These are phyloP conservation scores for Seira sanloemensis DNA, from an alignment of 2,888 invertebrate genomes.

Conservation along the genomic window DNA sequence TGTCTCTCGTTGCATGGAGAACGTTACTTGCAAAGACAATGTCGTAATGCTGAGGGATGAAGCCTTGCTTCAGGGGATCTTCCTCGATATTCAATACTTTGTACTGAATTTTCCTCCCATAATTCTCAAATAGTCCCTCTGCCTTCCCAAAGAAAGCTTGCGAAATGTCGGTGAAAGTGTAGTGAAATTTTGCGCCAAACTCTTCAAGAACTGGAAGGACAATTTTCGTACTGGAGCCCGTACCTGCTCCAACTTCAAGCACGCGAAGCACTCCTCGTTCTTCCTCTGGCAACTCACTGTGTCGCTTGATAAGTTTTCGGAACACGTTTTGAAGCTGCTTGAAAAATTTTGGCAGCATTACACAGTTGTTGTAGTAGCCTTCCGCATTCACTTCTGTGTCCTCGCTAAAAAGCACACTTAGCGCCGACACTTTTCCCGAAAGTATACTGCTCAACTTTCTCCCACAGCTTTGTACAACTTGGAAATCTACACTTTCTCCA, in stretches of 20 bases:
- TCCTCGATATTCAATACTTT: constrained; percentile 60
- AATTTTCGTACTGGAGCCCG: constrained; percentile 45
- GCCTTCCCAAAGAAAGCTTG: constrained; percentile 58
- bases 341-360: constrained; percentile 36
- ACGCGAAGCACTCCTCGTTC: constrained; percentile 32
- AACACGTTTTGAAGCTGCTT: constrained; percentile 25
- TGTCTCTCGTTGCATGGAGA: constrained; percentile 51
- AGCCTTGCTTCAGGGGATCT: constrained; percentile 56
- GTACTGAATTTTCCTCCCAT: constrained; percentile 49
- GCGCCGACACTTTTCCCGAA: constrained; percentile 47
- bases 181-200: constrained; percentile 40
- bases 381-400: constrained; percentile 56
- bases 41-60: constrained; percentile 54
- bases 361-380: constrained; percentile 56
- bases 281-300: constrained; percentile 24
- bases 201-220: constrained; percentile 41
- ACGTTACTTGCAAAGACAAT: constrained; percentile 58
- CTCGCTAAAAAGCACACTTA: constrained; percentile 62
- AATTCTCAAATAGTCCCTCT: constrained; percentile 38
- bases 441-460: constrained; percentile 51
- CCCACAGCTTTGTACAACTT: constrained; percentile 42
- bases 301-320: constrained; percentile 19
- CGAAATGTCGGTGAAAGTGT: constrained; percentile 63
- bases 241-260: constrained; percentile 61
- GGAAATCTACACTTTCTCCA: constrained; percentile 41